Evolutionary conservation across 2,113 vertebrate species (phyloP).

Genomic region (Stercorarius parasiticus): DNA sequence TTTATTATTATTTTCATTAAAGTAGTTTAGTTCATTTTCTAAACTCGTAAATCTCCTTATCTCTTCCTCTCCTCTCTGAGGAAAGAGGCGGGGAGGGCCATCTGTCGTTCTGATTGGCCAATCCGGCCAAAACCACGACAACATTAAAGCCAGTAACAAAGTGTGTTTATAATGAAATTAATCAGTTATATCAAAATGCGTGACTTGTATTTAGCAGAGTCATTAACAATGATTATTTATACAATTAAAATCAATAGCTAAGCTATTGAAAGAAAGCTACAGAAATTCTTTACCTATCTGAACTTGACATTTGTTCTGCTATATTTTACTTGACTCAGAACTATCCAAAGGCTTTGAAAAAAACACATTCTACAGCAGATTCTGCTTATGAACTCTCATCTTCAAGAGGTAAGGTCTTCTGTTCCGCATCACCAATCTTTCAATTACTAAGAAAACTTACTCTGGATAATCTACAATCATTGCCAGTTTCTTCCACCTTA

Average conservation of each 20-base stretch:
- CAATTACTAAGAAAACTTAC: background rate
- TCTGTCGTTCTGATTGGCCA: too few relatives aligned
- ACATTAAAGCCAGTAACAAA: background rate
- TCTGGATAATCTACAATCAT: background rate
- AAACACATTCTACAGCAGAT: background rate
- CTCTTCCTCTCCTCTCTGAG: too few relatives aligned
- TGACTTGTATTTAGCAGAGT: background rate
- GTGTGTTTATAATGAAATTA: background rate
- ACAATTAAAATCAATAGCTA: background rate
- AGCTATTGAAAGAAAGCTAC: background rate
- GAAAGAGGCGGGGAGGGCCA: too few relatives aligned
- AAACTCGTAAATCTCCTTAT: too few relatives aligned
- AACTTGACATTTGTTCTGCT: background rate
- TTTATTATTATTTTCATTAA: too few relatives aligned
- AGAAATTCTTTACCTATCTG: background rate
- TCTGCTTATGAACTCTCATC: background rate
- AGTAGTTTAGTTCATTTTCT: too few relatives aligned
- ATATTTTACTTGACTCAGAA: background rate
- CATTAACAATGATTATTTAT: background rate
- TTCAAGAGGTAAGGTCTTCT: background rate
- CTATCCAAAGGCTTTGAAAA: background rate
- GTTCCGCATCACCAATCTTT: background rate
- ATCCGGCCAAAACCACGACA: too few relatives aligned
- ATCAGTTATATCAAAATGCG: background rate
- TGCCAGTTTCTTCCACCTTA: background rate